A percentile compares a stretch with the other conserved stretches of the same genome.
phyloP scores from a whole-genome alignment of 1,140 invertebrate genomes.

The Drosophila persimilis region DNA sequence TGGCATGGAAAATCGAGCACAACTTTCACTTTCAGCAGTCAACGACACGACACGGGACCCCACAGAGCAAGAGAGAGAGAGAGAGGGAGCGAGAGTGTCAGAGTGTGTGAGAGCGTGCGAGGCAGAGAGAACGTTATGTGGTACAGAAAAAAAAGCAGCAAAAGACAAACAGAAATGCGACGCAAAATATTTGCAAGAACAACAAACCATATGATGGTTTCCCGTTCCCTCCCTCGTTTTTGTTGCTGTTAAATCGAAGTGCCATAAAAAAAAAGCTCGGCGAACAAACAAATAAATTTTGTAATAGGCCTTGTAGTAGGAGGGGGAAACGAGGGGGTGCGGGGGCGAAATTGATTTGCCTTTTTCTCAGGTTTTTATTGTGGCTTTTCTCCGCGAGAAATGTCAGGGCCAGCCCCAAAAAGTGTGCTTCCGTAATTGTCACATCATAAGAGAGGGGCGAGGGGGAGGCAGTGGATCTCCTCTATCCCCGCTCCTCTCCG shows the following conservation, averaged over 20 bases:
- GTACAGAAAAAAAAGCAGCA: constrained; percentile 51
- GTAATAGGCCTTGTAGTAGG: constrained; percentile 23
- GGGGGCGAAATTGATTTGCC: constrained; percentile 61
- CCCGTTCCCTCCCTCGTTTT: constrained; percentile 10
- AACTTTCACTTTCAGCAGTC: constrained; percentile 79
- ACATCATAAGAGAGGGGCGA: constrained; percentile 19
- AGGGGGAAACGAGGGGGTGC: not conserved
- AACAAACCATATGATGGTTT: constrained; percentile 63
- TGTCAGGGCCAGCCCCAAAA: constrained; percentile 47
- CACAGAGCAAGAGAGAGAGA: constrained; percentile 5
- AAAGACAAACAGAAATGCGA: constrained; percentile 47
- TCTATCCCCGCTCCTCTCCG: no score
- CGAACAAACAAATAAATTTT: constrained; percentile 67
- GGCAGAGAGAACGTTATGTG: constrained; percentile 24
- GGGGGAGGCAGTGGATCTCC: not conserved
- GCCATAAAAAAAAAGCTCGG: constrained; percentile 47
- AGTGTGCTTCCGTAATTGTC: constrained; percentile 50
- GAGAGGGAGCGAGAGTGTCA: constrained; percentile 3
- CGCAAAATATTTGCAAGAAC: constrained; percentile 51
- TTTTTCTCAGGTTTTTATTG: constrained; percentile 51
- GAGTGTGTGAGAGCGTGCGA: constrained; percentile 7
- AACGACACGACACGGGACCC: constrained; percentile 45
- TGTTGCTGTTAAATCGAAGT: constrained; percentile 36
- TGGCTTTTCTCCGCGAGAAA: constrained; percentile 19
- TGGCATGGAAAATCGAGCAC: constrained; percentile 64